Evolutionary conservation across 2,113 vertebrate genomes (phyloP), one percentile per base, ranked within the genome.

Genomic region (Trichechus manatus): DNA sequence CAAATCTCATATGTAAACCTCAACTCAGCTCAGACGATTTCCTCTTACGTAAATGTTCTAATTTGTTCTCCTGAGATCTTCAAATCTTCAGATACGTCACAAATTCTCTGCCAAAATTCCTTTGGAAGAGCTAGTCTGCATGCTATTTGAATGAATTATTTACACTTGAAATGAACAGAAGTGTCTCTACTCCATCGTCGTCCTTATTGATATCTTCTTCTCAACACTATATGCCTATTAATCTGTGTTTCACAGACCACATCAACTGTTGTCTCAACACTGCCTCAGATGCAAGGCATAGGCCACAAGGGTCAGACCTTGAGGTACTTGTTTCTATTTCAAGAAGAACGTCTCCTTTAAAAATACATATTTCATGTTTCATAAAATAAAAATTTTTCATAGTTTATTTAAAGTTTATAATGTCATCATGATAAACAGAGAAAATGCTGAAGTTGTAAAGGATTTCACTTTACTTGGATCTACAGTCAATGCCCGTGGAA

Each of bases 141-240:
- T 66, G 5, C 17, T 59, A 47, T 87, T 68, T 87, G 39, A 87
- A 50, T 23, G 17, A 68, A 68, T 87, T 36, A 83, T 93, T 36
- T 68, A 61, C 15, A 80, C 89, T 29, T 75, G 20, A 87, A 91
- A 92, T 66, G 39, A 92, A 92, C 79, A 36, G 27, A 74, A 79
- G 23, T 1, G 1, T 50, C 63, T 44, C 9, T 47, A 44, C 5
- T 47, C 9, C 20, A 15, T 3, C 33, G 59, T 61, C 42, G 75
- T 59, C 53, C 56, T 77, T 31, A n/a, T 6, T 68, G 23, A 2
- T 4, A 1, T 4, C 14, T 1, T 36, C 53, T 74, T 63, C 53
- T 79, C 59, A 61, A 70, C 14, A 33, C 11, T 4, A 0, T 9
- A 25, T 29, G 20, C 3, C 50, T 31, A 1, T 19, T 53, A 63